Conservation (phyloP, 1,140 invertebrate species). For the Spodoptera litura region DNA sequence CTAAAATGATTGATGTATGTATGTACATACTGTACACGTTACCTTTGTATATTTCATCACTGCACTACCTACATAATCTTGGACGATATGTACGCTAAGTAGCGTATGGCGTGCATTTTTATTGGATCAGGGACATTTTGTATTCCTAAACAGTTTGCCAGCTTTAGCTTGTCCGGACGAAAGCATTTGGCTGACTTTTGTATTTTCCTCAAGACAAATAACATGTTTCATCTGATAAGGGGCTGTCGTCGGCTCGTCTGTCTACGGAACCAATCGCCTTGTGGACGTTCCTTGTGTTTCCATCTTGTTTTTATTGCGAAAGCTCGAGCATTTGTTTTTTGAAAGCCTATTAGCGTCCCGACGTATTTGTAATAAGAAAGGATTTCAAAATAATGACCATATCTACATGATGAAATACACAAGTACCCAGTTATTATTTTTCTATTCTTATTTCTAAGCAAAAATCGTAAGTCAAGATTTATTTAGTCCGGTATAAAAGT, state of each 20-base stretch:
- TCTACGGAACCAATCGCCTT: slow-evolving; percentile 69
- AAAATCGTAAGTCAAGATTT: too few species aligned
- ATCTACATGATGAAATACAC: neutral
- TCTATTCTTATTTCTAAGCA: too few species aligned
- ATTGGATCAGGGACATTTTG: slow-evolving; percentile 54
- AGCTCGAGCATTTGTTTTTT: slow-evolving; percentile 50
- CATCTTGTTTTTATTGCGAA: slow-evolving; percentile 66
- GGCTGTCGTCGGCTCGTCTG: slow-evolving; percentile 76
- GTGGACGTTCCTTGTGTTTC: slow-evolving; percentile 64
- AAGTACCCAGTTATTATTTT: neutral
- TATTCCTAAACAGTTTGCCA: slow-evolving; percentile 63
- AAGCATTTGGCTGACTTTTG: slow-evolving; percentile 69
- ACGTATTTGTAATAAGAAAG: slow-evolving; percentile 29
- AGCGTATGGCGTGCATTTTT: slow-evolving; percentile 46
- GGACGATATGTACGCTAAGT: slow-evolving; percentile 33
- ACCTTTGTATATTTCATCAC: neutral
- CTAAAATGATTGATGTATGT: slow-evolving; percentile 2
- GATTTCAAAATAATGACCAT: slow-evolving; percentile 21
- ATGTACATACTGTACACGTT: too few species aligned
- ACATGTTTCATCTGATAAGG: slow-evolving; percentile 77
- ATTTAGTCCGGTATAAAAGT: too few species aligned
- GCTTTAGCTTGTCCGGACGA: slow-evolving; percentile 61
- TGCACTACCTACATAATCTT: slow-evolving; percentile 6
- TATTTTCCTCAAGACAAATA: slow-evolving; percentile 73
- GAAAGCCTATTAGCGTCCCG: slow-evolving; percentile 52